Percentiles rank a stretch among this genome's conserved stretches.
Conservation (phyloP, 2,113 vertebrate species). For the Mormyrus lacerda region DNA sequence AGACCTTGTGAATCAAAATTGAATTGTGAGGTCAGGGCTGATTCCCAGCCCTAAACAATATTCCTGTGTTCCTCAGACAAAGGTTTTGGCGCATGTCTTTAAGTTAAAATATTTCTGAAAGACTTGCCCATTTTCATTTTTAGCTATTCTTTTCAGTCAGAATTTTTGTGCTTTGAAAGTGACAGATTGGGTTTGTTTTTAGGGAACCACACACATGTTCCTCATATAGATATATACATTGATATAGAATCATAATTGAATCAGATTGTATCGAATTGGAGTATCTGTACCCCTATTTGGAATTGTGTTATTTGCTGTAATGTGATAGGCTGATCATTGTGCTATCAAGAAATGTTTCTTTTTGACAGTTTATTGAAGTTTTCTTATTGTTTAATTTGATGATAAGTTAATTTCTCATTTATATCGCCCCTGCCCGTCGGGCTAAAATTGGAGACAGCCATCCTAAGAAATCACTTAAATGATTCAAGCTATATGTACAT, state of each 20-base stretch:
- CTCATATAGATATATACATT: too few relatives aligned
- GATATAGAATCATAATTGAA: background rate
- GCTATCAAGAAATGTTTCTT: background rate
- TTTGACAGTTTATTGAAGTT: background rate
- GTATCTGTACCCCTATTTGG: background rate
- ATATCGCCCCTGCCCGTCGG: background rate
- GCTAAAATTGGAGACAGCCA: background rate
- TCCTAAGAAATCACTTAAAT: too few relatives aligned
- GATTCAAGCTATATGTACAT: background rate
- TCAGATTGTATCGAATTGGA: background rate
- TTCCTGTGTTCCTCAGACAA: background rate
- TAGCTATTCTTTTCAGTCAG: background rate
- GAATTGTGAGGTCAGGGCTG: background rate
- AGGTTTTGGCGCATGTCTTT: background rate
- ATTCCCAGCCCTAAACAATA: background rate
- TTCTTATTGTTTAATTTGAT: background rate
- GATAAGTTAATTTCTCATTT: background rate
- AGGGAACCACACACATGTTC: background rate
- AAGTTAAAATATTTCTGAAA: too few relatives aligned
- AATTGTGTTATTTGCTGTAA: background rate
- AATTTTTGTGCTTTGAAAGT: background rate
- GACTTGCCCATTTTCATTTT: background rate
- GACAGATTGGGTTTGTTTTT: background rate
- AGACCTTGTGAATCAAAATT: background rate
- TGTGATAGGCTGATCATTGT: background rate